Evolutionary conservation across 2,797 vertebrate genomes (phyloP), one percentile per base, ranked within the genome.

Genomic region (Uromys caudimaculatus): DNA sequence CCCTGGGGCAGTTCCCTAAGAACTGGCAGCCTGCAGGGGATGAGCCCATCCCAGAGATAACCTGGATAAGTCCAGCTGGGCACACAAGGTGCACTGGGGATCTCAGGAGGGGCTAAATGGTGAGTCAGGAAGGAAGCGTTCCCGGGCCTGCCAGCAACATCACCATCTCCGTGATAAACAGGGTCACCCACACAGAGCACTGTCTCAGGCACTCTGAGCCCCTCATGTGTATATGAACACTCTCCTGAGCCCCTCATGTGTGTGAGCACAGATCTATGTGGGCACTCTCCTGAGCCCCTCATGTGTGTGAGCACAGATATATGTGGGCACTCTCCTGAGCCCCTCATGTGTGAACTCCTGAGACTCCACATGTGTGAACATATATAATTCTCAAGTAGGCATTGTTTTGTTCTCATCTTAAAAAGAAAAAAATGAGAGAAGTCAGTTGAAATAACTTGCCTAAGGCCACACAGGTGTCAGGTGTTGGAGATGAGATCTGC

Each of bases 391-490:
- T 27, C 21, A 92, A 19, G 64, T 12, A 85, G 64, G 60, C 24
- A 71, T 32, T 95, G 71, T 56, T 86, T 62, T 27, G 73, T 12
- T 75, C 54, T 95, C n/a, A 24, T 52, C 64, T 47, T 71, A 79
- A 47, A 94, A 73, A 86, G 47, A 58, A 88, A 91, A 56, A 93
- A 96, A 87, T 13, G 44, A 90, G 89, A 35, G 50, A 41, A 75
- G 62, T 58, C 58, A 71, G 14, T 78, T 93, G 58, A 92, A 95
- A 92, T 32, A 93, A 85, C 19, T 73, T 79, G 90, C 83, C 87
- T 81, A 47, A 71, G 56, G 75, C 90, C 47, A 90, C 23, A 60
- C 27, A 56, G 88, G 84, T 77, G 76, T 41, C 32, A 86, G 78
- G 82, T 19, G 47, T 35, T 69, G 71, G 62, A 47, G 91, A 0